Percentiles rank a stretch among this genome's conserved stretches.
Evolutionary conservation across 2,888 invertebrate species (phyloP).

Genomic region (Drosophila austrosaltans): DNA sequence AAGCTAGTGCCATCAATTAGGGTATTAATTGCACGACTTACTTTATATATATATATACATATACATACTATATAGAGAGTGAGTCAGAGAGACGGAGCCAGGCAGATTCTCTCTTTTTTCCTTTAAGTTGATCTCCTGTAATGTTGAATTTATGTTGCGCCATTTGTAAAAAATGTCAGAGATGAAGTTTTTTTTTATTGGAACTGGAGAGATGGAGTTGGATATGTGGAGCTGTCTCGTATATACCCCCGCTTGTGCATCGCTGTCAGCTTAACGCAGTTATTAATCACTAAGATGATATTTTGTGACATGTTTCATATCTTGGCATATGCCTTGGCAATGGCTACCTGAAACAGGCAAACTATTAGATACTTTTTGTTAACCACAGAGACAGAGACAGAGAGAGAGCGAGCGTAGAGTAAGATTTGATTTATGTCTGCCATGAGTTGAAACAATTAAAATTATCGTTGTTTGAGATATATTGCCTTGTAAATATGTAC

Average conservation of each 20-base stretch:
- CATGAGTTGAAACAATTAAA: conserved; percentile 66
- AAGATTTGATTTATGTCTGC: conserved; percentile 73
- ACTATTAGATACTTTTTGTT: conserved; percentile 77
- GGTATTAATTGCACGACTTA: conserved; percentile 63
- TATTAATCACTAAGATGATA: conserved; percentile 71
- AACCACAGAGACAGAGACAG: conserved; percentile 45
- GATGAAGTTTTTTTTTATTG: conserved; percentile 26
- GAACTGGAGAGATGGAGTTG: conserved; percentile 38
- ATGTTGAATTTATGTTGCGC: conserved; percentile 76
- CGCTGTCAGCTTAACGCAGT: conserved; percentile 66
- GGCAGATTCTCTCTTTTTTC: conserved; percentile 18
- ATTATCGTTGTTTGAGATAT: conserved; percentile 52
- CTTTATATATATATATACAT: neutral
- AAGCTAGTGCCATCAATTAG: conserved; percentile 70
- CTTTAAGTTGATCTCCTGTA: conserved; percentile 51
- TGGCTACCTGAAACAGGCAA: conserved; percentile 64
- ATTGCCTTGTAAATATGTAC: conserved; percentile 23
- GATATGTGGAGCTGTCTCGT: neutral
- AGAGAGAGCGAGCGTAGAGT: conserved; percentile 11
- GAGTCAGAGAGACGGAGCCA: neutral
- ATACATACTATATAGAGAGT: neutral
- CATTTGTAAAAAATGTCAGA: conserved; percentile 68
- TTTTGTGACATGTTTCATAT: conserved; percentile 62
- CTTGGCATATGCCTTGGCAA: conserved; percentile 44
- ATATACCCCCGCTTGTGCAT: conserved; percentile 25